phyloP scores from a whole-genome alignment of 2,113 vertebrate species.

The Sardina pilchardus region DNA sequence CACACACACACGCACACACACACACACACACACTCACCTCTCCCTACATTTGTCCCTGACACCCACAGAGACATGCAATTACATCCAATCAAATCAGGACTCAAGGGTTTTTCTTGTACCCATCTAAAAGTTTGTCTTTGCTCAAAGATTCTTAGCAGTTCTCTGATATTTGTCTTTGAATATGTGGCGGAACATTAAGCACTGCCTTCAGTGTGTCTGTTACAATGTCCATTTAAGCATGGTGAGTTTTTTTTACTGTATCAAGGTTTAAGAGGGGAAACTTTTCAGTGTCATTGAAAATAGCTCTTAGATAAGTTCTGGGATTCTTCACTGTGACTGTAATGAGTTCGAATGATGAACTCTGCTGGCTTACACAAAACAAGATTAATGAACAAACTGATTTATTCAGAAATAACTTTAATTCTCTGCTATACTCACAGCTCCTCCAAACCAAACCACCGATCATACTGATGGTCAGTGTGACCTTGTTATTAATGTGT shows the following conservation, averaged over 20 bases:
- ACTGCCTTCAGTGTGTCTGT: background rate
- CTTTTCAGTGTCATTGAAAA: no score
- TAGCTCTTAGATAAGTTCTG: no score
- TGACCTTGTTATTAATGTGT: background rate
- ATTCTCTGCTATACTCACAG: background rate
- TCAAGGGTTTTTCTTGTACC: background rate
- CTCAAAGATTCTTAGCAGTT: background rate
- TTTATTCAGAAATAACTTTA: background rate
- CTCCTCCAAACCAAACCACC: background rate
- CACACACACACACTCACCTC: background rate
- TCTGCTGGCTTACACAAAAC: background rate
- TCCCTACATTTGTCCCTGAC: background rate
- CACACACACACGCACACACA: no score
- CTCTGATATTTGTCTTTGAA: background rate
- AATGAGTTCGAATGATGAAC: no score
- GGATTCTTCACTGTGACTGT: no score
- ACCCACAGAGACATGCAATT: background rate
- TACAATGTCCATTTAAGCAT: no score
- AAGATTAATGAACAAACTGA: background rate
- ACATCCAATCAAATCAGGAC: constrained; percentile 9
- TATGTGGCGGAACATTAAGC: background rate
- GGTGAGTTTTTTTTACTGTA: no score
- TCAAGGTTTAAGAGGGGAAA: no score
- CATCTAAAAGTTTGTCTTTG: background rate
- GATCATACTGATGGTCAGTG: background rate